Base-by-base conservation (phyloP, 2,888 invertebrate species). In the Lapara coniferarum region DNA sequence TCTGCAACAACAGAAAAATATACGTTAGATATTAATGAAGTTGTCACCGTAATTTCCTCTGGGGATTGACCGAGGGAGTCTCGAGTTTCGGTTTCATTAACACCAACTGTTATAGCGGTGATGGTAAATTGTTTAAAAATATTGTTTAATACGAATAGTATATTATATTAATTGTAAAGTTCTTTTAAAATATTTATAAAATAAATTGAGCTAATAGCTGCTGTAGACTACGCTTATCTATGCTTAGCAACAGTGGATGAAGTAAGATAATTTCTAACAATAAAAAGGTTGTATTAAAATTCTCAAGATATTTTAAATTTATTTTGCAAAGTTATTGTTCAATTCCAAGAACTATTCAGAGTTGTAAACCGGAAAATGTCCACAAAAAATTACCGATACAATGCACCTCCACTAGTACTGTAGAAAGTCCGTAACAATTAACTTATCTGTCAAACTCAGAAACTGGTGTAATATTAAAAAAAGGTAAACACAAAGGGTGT, bases 1-100 rank as follows among this genome's bases (percentile, higher is more conserved):
- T 90, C 93, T 93, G 92, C 30, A 93, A 93, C 93, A 93, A 93
- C 74, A 80, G 77, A 86, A 84, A 89, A 74, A 71, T 73, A 71
- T 70, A 70, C 19, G 12, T 63, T 63, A 59, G 63, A 19, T 46
- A 63, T 19, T 19, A 46, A 63, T 44, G 19, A 46, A 49, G 30
- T 37, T 37, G 57, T 58, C 19, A 19, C 2, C 46, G 19, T 12
- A 56, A 8, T 19, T 2, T 16, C 25, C 1, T 16, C n/a, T 19
- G 55, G 19, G 16, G 55, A 16, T 5, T 55, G 13, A 4, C 25
- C 6, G 56, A 37, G 37, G 37, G 37, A 37, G 37, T 37, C 37
- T 37, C 37, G 25, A 25, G 25, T 37, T 8, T 37, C 37, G 4
- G 37, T 37, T 37, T 37, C 3, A 37, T 37, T 37, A 37, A 37